Conservation (phyloP, 2,797 vertebrate species). For the Glossophaga mutica region DNA sequence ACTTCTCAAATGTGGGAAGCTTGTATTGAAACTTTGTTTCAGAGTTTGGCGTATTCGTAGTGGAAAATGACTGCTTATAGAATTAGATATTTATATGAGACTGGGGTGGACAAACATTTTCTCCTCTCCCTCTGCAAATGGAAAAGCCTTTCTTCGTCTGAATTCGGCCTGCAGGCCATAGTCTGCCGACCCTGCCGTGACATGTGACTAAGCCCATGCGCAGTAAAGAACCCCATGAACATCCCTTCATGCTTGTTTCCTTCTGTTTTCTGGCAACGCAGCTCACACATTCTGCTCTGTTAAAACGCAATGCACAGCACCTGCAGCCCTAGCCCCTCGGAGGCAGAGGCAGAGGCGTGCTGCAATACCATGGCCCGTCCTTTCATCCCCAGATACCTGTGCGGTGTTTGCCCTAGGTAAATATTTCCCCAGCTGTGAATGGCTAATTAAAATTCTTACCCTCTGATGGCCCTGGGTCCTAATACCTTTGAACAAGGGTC, state of each 20-base stretch:
- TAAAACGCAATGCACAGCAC: background rate
- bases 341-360: background rate
- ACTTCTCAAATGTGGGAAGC: background rate
- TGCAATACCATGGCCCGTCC: background rate
- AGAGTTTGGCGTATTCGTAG: background rate
- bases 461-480: constrained; percentile 27
- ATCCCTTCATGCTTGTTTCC: background rate
- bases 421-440: background rate
- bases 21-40: background rate
- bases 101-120: background rate
- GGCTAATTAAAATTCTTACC: constrained; percentile 33
- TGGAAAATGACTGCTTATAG: background rate
- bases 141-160: background rate
- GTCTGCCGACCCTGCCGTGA: fast-evolving
- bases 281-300: background rate
- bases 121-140: background rate
- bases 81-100: background rate
- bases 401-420: background rate
- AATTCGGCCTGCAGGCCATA: fast-evolving
- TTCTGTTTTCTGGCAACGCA: background rate
- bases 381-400: background rate
- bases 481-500: background rate
- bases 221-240: background rate
- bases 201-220: too few species aligned
- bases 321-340: background rate